Percentiles rank a stretch among this genome's conserved stretches.
These are phyloP conservation scores for Therioaphis trifolii DNA, from an alignment of 2,888 invertebrate genomes.

Conservation along the genomic window DNA sequence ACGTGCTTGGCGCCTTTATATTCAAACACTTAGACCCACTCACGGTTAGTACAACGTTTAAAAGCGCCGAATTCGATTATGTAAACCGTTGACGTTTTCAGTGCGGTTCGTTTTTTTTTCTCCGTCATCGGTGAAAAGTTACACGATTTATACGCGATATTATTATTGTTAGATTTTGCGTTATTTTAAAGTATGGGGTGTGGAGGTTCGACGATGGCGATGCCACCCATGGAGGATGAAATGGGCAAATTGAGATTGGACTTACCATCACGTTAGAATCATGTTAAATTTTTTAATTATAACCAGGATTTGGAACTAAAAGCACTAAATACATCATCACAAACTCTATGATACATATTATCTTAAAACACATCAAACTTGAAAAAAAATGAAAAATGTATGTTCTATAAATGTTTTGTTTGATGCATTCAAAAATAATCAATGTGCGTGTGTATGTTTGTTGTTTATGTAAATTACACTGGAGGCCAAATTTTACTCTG, in stretches of 20 bases:
- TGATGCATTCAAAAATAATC: no score
- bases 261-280: conserved; percentile 46
- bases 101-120: neutral
- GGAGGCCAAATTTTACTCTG: no score
- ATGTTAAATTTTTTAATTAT: neutral
- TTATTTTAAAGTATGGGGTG: conserved; percentile 39
- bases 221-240: conserved; percentile 36
- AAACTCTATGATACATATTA: no score
- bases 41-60: conserved; percentile 14
- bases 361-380: no score
- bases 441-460: no score
- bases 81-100: neutral
- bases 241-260: conserved; percentile 33
- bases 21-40: neutral
- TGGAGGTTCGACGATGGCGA: conserved; percentile 56
- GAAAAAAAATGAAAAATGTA: no score
- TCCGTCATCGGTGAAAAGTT: neutral
- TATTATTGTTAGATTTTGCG: neutral
- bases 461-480: no score
- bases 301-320: no score
- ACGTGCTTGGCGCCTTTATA: conserved; percentile 47
- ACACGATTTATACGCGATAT: no score
- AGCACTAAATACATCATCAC: no score
- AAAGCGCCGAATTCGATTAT: conserved; percentile 21
- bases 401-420: no score